phyloP scores from a whole-genome alignment of 2,113 vertebrate species.

The Poicephalus gulielmi region DNA sequence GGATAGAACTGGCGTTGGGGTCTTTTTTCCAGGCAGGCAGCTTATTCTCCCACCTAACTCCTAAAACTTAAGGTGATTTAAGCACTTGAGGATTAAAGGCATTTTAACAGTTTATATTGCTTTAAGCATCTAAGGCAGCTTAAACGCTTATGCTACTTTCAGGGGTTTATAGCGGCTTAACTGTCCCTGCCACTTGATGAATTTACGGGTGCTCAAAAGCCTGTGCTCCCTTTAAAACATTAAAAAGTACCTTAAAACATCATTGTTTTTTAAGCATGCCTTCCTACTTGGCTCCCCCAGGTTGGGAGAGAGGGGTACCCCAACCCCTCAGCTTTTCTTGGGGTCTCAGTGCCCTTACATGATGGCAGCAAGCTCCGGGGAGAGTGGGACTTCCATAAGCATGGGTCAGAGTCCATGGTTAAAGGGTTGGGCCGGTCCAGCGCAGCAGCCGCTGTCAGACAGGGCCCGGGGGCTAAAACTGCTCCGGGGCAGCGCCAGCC shows the following conservation, averaged over 20 bases:
- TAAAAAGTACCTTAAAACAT: not conserved
- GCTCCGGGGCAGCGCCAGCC: not conserved
- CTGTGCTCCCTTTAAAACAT: not conserved
- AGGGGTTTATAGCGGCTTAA: not conserved
- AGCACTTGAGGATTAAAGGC: conserved; percentile 5
- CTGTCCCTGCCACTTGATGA: not conserved
- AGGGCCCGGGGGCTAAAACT: not conserved
- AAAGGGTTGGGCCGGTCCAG: too few species aligned
- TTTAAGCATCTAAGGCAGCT: not conserved
- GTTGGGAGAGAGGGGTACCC: not conserved
- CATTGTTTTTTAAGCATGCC: not conserved
- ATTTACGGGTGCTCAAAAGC: not conserved
- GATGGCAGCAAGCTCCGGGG: not conserved
- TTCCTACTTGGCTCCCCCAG: not conserved
- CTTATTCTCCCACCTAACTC: not conserved
- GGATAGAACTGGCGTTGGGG: too few species aligned
- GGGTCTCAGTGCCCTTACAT: not conserved
- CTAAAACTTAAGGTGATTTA: not conserved
- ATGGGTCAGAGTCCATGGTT: not conserved
- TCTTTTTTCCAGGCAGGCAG: not conserved
- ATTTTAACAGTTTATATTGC: not conserved
- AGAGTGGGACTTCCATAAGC: not conserved
- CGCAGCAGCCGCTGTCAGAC: fast-evolving
- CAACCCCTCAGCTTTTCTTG: fast-evolving
- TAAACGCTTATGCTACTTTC: not conserved